phyloP scores from a whole-genome alignment of 2,797 vertebrate species.

The Serranus cabrilla region DNA sequence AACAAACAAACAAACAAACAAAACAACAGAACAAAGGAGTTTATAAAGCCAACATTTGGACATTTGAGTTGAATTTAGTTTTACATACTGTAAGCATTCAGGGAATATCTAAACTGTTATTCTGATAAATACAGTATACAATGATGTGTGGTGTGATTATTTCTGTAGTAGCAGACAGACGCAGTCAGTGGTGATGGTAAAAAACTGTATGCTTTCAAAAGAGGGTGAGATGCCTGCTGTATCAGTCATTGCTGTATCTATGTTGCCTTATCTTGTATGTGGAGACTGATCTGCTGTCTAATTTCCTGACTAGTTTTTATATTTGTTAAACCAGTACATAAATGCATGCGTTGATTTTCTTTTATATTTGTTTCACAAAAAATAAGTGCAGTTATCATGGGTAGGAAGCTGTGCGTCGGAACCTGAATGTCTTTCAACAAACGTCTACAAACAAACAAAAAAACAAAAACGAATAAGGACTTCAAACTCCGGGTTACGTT shows the following conservation, averaged over 20 bases:
- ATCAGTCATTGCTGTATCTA: conserved; percentile 38
- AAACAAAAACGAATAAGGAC: background rate
- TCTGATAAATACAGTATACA: background rate
- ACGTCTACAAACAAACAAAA: background rate
- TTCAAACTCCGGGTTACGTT: conserved; percentile 25
- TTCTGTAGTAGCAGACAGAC: conserved; percentile 1
- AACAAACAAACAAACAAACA: too few relatives aligned
- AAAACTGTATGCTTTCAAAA: background rate
- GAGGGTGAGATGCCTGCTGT: conserved; percentile 6
- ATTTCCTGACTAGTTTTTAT: background rate
- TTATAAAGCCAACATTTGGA: background rate
- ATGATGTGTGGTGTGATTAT: conserved; percentile 3
- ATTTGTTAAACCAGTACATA: background rate
- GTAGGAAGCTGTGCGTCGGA: too few relatives aligned
- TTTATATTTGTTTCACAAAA: background rate
- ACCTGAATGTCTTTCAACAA: background rate
- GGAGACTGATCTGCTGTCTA: conserved; percentile 3
- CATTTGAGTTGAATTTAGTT: background rate
- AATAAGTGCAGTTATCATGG: background rate
- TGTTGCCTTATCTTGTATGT: conserved; percentile 40
- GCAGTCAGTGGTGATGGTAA: conserved; percentile 26
- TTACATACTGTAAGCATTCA: background rate
- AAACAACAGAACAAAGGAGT: too few relatives aligned
- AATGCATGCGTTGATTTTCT: background rate
- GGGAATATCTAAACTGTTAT: background rate